phyloP scores from a whole-genome alignment of 2,797 vertebrate species.

The Chloroceryle amazona region DNA sequence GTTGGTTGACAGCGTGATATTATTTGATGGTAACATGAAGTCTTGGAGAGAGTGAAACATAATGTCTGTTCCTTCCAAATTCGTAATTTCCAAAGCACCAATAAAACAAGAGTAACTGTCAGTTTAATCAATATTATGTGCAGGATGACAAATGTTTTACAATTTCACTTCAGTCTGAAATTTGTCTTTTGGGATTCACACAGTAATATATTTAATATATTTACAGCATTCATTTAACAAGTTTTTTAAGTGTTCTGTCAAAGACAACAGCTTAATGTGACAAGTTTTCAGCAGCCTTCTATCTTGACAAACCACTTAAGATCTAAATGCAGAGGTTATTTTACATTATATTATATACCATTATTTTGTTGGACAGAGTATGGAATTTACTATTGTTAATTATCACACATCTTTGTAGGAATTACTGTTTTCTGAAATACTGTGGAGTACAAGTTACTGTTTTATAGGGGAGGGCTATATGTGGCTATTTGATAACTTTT shows the following conservation, averaged over 20 bases:
- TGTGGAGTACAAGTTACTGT: not conserved
- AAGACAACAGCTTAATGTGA: not conserved
- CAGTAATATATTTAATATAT: not conserved
- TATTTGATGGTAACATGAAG: not conserved
- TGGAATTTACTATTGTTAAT: not conserved
- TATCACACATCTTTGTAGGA: not conserved
- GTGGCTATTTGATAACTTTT: not conserved
- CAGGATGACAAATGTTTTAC: conserved; percentile 30
- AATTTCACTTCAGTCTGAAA: conserved; percentile 40
- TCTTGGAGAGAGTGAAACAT: not conserved
- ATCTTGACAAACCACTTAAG: not conserved
- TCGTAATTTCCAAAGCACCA: conserved; percentile 24
- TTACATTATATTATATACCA: not conserved
- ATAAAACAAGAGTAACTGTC: conserved; percentile 52
- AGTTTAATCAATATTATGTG: conserved; percentile 45
- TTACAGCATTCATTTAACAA: conserved; percentile 1
- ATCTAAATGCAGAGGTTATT: not conserved
- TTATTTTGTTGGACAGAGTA: not conserved
- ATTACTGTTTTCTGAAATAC: not conserved
- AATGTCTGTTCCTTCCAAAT: conserved; percentile 26
- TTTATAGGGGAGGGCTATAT: not conserved
- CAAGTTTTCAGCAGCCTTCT: not conserved
- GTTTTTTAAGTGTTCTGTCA: conserved; percentile 17
- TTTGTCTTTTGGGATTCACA: conserved; percentile 23
- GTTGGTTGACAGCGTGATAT: not conserved